Evolutionary conservation across 2,113 vertebrate species (phyloP), one percentile per base, ranked within the genome.

Genomic region (Craseonycteris thonglongyai): DNA sequence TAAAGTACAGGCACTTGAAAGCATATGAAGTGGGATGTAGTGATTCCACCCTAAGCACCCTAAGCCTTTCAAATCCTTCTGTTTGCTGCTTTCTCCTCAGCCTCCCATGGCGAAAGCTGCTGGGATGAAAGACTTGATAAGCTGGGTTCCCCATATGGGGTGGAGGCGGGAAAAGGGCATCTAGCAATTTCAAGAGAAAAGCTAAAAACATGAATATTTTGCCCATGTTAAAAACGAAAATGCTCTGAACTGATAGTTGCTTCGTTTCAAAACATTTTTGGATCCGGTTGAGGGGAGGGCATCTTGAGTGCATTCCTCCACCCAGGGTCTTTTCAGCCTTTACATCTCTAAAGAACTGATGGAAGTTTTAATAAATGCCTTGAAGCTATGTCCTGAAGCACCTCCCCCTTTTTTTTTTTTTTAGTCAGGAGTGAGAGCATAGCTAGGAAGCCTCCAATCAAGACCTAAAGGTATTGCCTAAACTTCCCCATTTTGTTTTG

Each of bases 371-470:
- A 59, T 35, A 88, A 97, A 89, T n/a, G 95, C 90, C 86, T 49
- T 76, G 66, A 91, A 69, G 84, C 91, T 93, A 82, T 96, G 84
- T 87, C 5, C 88, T 95, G 59, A 71, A 58, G 88, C 63, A 88
- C 95, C 4, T 1, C 80, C 91, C 5, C 0, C 4, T 49, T 13
- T 21, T 24, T 6, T 22, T 13, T 8, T 35, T 13, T 10, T 14
- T 45, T 42, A 19, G 94, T 96, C 19, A 12, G 65, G 83, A 86
- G 69, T 0, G 21, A 94, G 96, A 92, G 94, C 22, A 81, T 45
- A 51, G 78, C 96, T 97, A 91, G 96, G 58, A 94, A 97, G 95
- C 90, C 59, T 56, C 95, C 96, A 74, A 40, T 75, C 90, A n/a
- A 18, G 76, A 80, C 68, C 90, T 84, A 72, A 90, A 72, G 95